Evolutionary conservation across 1,140 invertebrate species (phyloP).

Genomic region (Choristoneura fumiferana): DNA sequence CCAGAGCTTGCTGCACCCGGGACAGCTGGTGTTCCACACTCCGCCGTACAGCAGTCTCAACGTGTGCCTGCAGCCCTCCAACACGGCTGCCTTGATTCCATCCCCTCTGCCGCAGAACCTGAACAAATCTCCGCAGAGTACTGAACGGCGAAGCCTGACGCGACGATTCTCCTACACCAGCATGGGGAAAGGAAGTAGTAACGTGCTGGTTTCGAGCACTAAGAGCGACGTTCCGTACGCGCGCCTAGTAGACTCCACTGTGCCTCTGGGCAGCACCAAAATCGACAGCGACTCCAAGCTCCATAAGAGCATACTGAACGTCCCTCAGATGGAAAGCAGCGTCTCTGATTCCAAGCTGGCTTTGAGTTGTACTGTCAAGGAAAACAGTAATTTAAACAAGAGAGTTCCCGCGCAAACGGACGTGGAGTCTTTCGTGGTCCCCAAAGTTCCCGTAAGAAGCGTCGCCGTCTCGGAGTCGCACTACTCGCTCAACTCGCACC

Average conservation of each 20-base stretch:
- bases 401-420: conserved; percentile 55
- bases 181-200: conserved; percentile 70
- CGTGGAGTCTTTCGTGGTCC: conserved; percentile 48
- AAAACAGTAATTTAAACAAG: conserved; percentile 37
- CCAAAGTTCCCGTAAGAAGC: conserved; percentile 63
- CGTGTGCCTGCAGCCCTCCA: conserved; percentile 86
- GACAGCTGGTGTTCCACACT: conserved; percentile 93
- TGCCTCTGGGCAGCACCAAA: conserved; percentile 78
- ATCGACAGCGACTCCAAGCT: conserved; percentile 89
- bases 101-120: conserved; percentile 65
- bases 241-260: conserved; percentile 82
- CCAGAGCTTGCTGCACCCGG: conserved; percentile 94
- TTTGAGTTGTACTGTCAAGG: conserved; percentile 66
- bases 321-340: conserved; percentile 83
- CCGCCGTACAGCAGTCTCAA: conserved; percentile 90
- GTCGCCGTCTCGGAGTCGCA: conserved; percentile 81
- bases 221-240: conserved; percentile 88
- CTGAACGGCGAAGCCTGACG: conserved; percentile 76
- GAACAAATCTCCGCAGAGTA: conserved; percentile 62
- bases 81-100: conserved; percentile 63
- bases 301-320: conserved; percentile 78
- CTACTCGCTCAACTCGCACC: conserved; percentile 80
- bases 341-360: conserved; percentile 90
- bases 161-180: conserved; percentile 83
- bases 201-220: conserved; percentile 60